Evolutionary conservation across 2,797 vertebrate species (phyloP).

Genomic region (Falco naumanni): DNA sequence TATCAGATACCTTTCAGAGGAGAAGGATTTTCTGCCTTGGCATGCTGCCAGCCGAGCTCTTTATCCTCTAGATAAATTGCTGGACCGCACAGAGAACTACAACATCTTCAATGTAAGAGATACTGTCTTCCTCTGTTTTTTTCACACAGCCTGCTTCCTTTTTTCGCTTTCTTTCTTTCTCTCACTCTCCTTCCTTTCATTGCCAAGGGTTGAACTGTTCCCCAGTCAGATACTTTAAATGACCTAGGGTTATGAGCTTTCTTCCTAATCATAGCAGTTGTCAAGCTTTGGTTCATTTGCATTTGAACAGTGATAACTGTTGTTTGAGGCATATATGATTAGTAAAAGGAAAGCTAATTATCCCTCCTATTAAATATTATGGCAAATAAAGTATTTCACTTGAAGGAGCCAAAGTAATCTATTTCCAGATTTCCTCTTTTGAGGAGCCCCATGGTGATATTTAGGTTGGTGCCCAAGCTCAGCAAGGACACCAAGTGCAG

Average conservation of each 20-base stretch:
- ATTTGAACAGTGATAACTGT: constrained; percentile 36
- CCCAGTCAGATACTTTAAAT: constrained; percentile 20
- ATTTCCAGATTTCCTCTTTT: constrained; percentile 40
- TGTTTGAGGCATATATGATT: constrained; percentile 28
- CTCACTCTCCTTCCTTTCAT: constrained; percentile 1
- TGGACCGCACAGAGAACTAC: constrained; percentile 96
- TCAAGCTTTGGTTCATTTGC: constrained; percentile 24
- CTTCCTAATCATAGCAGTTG: constrained; percentile 9
- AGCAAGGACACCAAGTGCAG: constrained; percentile 38
- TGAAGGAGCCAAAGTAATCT: constrained; percentile 35
- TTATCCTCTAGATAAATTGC: constrained; percentile 95
- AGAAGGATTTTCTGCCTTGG: constrained; percentile 96
- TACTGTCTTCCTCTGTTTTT: neutral
- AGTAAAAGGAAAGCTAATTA: constrained; percentile 32
- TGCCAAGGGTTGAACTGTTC: constrained; percentile 31
- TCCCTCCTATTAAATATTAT: constrained; percentile 41
- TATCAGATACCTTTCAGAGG: constrained; percentile 92
- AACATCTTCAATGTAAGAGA: constrained; percentile 92
- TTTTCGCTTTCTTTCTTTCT: neutral
- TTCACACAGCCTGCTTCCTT: no score
- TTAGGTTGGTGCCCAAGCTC: constrained; percentile 7
- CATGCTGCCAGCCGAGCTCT: constrained; percentile 93
- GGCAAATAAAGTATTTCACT: constrained; percentile 47
- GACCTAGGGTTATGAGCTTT: constrained; percentile 17
- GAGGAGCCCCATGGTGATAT: neutral